Base-by-base conservation (phyloP, 2,888 invertebrate genomes). In the Drosophila trichaetosa region DNA sequence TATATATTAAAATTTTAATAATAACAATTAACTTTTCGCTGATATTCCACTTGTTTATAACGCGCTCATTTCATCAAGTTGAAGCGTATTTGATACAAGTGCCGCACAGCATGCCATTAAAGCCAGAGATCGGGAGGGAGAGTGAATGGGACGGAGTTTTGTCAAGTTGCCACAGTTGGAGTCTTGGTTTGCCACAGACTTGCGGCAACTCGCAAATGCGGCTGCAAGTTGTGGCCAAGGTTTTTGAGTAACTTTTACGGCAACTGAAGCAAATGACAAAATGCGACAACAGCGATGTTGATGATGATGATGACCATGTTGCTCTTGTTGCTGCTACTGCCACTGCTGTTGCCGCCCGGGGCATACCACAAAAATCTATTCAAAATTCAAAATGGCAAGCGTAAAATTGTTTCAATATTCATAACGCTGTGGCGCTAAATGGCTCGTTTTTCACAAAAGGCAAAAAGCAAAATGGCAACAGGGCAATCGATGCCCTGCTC, bases 381-480 rank as follows among this genome's bases (percentile, higher is more conserved):
- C 82, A 87, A 83, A 86, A 89, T 88, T 79, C 86, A 88, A 87
- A 87, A 88, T 89, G 87, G 86, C 81, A 82, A 86, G 88, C 89
- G 90, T 79, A 89, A 87, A 87, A 87, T 89, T 89, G 87, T 90
- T 88, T 87, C 87, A 89, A 87, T 89, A 87, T 87, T 89, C 87
- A 87, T 87, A 89, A 76, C 86, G 83, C 76, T 87, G 75, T 42
- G 86, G 89, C 86, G 88, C 83, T 89, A 89, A 89, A 89, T 85
- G 87, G 66, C 61, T 71, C 82, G 76, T 85, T 87, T 80, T 79
- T 80, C 60, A 51, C 34, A 58, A 63, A 64, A 33, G 33, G 38
- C 31, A n/a, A 53, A 79, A 31, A 11, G n/a, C n/a, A 57, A 57
- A 71, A 60, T 34, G 31, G 53, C 60, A 58, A 58, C 57, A 72